A percentile compares a stretch with the other conserved stretches of the same genome.
Evolutionary conservation across 2,797 vertebrate species (phyloP).

Genomic region (Dryobates pubescens): DNA sequence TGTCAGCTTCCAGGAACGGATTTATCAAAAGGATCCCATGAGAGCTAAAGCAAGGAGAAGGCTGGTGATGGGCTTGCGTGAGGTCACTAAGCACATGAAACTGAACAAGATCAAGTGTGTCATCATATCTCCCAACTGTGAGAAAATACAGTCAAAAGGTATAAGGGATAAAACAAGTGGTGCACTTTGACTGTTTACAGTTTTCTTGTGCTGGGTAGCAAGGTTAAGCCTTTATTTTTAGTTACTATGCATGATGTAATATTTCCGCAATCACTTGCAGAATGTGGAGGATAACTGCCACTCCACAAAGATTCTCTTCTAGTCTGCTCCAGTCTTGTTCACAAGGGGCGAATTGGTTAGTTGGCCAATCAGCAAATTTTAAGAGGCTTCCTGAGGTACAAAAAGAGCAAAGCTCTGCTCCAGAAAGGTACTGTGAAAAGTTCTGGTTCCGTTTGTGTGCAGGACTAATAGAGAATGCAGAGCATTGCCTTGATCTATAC

Average conservation of each 20-base stretch:
- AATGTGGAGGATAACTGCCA: background rate
- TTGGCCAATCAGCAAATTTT: background rate
- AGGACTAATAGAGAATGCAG: background rate
- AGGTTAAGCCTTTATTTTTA: background rate
- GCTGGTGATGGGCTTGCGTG: conserved; percentile 97
- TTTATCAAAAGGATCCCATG: conserved; percentile 95
- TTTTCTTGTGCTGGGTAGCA: background rate
- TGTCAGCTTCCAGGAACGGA: conserved; percentile 95
- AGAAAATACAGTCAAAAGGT: conserved; percentile 99
- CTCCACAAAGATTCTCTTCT: background rate
- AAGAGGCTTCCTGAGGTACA: background rate
- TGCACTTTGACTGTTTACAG: background rate
- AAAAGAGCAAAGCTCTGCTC: background rate
- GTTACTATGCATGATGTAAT: background rate
- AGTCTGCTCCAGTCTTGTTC: fast-evolving
- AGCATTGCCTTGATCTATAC: background rate
- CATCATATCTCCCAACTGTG: conserved; percentile 98
- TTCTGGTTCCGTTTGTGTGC: background rate
- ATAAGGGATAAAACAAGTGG: background rate
- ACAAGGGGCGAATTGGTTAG: background rate
- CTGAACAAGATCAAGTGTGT: conserved; percentile 96
- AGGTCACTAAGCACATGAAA: conserved; percentile 99
- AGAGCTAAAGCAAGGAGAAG: conserved; percentile 95
- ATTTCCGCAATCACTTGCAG: background rate
- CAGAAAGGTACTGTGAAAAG: background rate